These are phyloP conservation scores for Calephelis perditalis DNA, from an alignment of 2,888 invertebrate species.

Conservation along the genomic window DNA sequence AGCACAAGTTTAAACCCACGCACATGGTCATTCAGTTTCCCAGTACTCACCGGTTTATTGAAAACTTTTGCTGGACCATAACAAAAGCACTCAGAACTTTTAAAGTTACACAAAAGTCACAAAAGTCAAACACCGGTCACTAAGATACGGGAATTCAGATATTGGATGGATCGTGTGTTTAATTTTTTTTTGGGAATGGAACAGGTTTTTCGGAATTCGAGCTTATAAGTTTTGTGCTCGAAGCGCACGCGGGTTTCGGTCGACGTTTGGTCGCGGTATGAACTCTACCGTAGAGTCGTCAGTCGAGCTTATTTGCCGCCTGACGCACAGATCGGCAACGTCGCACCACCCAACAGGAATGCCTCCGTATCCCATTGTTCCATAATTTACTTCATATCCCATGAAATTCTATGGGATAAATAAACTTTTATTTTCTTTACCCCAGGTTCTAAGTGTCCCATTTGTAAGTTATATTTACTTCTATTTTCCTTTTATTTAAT, in stretches of 20 bases:
- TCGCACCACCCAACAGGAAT: slow-evolving; percentile 48
- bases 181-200: slow-evolving; percentile 40
- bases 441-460: no score
- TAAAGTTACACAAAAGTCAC: slow-evolving; percentile 37
- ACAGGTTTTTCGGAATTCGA: slow-evolving; percentile 62
- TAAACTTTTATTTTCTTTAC: no score
- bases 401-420: not conserved
- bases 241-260: slow-evolving; percentile 47
- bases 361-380: slow-evolving; percentile 44
- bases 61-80: slow-evolving; percentile 60
- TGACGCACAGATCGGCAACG: slow-evolving; percentile 49
- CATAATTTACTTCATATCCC: slow-evolving; percentile 39
- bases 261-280: slow-evolving; percentile 57
- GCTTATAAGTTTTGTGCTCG: slow-evolving; percentile 57
- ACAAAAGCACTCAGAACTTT: slow-evolving; percentile 55
- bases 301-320: slow-evolving; percentile 28
- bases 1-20: not conserved
- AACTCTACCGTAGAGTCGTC: slow-evolving; percentile 20
- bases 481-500: no score
- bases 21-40: not conserved
- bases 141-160: slow-evolving; percentile 14
- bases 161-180: slow-evolving; percentile 1
- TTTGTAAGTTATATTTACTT: no score
- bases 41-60: slow-evolving; percentile 65
- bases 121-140: slow-evolving; percentile 38